phyloP scores from a whole-genome alignment of 2,888 invertebrate genomes.

The Acanthosepion pharaonis region DNA sequence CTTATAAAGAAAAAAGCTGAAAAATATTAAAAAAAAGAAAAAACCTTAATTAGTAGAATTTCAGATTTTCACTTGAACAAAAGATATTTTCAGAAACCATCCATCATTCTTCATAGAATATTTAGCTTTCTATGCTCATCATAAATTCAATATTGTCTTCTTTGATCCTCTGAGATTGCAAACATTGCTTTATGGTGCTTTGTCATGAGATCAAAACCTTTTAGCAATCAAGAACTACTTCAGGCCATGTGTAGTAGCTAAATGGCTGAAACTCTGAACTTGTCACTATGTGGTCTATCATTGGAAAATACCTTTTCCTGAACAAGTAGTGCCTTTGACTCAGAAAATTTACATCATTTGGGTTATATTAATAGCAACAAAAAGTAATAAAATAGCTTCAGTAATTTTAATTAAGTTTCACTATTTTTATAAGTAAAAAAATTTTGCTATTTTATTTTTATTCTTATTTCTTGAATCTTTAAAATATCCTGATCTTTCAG shows the following conservation, averaged over 20 bases:
- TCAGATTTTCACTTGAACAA: neutral
- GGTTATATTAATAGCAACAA: neutral
- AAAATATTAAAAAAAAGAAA: too few relatives aligned
- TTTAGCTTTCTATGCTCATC: neutral
- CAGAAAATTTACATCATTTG: neutral
- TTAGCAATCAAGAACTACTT: neutral
- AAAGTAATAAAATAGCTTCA: too few relatives aligned
- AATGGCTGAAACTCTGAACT: neutral
- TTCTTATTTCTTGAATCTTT: too few relatives aligned
- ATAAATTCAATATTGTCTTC: neutral
- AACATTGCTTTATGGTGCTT: neutral
- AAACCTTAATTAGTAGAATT: neutral
- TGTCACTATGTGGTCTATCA: neutral
- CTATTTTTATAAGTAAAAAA: too few relatives aligned
- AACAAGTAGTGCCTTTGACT: neutral
- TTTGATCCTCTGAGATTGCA: neutral
- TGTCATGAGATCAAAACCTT: neutral
- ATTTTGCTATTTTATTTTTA: too few relatives aligned
- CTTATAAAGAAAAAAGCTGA: neutral
- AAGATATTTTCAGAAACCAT: neutral
- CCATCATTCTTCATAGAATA: neutral
- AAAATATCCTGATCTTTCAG: too few relatives aligned
- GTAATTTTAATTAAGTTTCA: too few relatives aligned
- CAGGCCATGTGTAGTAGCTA: neutral
- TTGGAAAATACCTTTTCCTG: neutral